Conservation (phyloP, 2,797 vertebrate species). For the Pelobates cultripes region DNA sequence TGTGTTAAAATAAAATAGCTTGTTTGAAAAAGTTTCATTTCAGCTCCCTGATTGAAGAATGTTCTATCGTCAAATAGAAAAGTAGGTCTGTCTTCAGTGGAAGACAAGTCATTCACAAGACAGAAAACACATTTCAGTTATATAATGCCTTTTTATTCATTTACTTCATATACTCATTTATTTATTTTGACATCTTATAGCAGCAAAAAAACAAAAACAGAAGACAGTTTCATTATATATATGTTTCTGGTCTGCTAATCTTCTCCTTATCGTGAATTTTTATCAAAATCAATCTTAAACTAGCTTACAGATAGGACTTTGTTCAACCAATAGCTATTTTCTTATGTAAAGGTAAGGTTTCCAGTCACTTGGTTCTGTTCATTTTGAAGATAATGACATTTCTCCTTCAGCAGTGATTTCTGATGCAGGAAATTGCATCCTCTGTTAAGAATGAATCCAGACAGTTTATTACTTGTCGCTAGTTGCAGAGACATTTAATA, state of each 20-base stretch:
- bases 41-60: slow-evolving; percentile 20
- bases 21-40: slow-evolving; percentile 41
- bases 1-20: not conserved
- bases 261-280: slow-evolving; percentile 46
- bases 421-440: slow-evolving; percentile 54
- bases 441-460: slow-evolving; percentile 43
- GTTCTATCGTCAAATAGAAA: slow-evolving; percentile 5
- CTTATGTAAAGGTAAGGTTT: slow-evolving; percentile 54
- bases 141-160: slow-evolving; percentile 40
- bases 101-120: slow-evolving; percentile 16
- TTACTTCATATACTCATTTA: slow-evolving; percentile 41
- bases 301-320: slow-evolving; percentile 34
- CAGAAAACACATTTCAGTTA: slow-evolving; percentile 10
- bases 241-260: slow-evolving; percentile 45
- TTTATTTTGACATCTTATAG: slow-evolving; percentile 49
- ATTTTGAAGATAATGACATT: slow-evolving; percentile 54
- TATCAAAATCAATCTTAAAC: slow-evolving; percentile 54
- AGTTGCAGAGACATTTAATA: slow-evolving; percentile 40
- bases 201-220: slow-evolving; percentile 22
- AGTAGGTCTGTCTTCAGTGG: slow-evolving; percentile 11
- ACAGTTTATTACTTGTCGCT: slow-evolving; percentile 47
- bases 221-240: slow-evolving; percentile 50
- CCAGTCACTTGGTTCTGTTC: slow-evolving; percentile 40
- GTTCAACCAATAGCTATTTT: slow-evolving; percentile 47
- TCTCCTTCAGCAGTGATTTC: slow-evolving; percentile 53